Evolutionary conservation across 2,113 vertebrate species (phyloP), one percentile per base, ranked within the genome.

Genomic region (Dipodomys stephensi): DNA sequence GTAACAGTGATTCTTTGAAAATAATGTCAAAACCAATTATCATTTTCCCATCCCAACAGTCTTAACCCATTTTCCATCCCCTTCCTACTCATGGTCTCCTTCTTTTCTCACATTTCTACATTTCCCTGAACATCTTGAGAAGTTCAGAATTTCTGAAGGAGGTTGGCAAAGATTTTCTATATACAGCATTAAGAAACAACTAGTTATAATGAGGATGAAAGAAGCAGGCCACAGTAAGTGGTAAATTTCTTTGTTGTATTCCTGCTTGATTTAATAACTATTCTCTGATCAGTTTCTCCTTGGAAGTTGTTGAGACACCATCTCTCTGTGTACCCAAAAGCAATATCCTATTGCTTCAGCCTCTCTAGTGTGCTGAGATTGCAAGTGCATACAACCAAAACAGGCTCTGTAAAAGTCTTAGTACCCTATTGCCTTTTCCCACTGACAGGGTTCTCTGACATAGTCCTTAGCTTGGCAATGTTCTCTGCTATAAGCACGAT

Each of bases 71-170:
- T 81, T 81, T 74, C 53, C 23, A 39, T 72, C 35, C 87, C 65
- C 65, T 12, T 91, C 53, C 27, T 15, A 53, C n/a, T 73, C 0
- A 13, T 32, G 20, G 35, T 71, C 5, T 15, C 80, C 1, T 79
- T 83, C 12, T 35, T 72, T 85, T 88, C 60, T 88, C 76, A 86
- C 0, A 30, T 18, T 64, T 57, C 4, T 49, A 9, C 18, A 44
- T 71, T 27, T 85, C 74, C 15, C 32, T 57, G 53, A 57, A 57
- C 53, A 57, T 57, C 10, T 85, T 16, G 39, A 19, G 18, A 68
- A 90, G n/a, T 83, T 84, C 27, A 88, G 82, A 78, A 90, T 49
- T 92, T 80, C 90, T 49, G 3, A 16, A 35, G 90, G 32, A 60
- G 30, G 3, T 1, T 82, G 13, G 57, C 60, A 88, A 46, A 46